Conservation (phyloP, 1,140 invertebrate species). For the Pseudomyrmex cubaensis region DNA sequence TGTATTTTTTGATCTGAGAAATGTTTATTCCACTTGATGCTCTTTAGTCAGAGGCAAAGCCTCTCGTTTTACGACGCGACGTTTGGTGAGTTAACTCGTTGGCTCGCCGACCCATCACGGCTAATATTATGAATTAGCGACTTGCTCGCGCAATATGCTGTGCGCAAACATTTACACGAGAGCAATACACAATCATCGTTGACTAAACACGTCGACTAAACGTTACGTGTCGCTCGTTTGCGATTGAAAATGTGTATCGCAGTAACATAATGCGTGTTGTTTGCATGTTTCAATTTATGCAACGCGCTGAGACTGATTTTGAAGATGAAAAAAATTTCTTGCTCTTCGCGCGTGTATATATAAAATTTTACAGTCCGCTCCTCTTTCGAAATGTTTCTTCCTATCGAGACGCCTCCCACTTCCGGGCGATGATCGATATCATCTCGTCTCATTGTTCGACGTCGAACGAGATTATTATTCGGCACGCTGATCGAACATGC, state of each 20-base stretch:
- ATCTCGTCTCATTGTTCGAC: conserved; percentile 33
- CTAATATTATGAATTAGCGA: conserved; percentile 58
- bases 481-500: conserved; percentile 63
- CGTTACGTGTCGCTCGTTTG: conserved; percentile 11
- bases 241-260: not conserved
- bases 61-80: not conserved
- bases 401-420: conserved; percentile 31
- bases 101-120: conserved; percentile 31
- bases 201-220: not conserved
- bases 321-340: no score
- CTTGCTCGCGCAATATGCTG: not conserved
- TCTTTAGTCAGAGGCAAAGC: conserved; percentile 2
- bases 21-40: not conserved
- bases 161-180: conserved; percentile 43
- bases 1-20: not conserved
- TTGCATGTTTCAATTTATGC: not conserved
- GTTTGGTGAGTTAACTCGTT: conserved; percentile 24
- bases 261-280: not conserved
- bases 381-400: not conserved
- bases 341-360: no score
- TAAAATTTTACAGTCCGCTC: not conserved
- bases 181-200: conserved; percentile 10
- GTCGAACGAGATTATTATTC: conserved; percentile 35
- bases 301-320: no score
- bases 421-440: conserved; percentile 30